phyloP scores from a whole-genome alignment of 2,888 invertebrate genomes.

The Cepaea hortensis region DNA sequence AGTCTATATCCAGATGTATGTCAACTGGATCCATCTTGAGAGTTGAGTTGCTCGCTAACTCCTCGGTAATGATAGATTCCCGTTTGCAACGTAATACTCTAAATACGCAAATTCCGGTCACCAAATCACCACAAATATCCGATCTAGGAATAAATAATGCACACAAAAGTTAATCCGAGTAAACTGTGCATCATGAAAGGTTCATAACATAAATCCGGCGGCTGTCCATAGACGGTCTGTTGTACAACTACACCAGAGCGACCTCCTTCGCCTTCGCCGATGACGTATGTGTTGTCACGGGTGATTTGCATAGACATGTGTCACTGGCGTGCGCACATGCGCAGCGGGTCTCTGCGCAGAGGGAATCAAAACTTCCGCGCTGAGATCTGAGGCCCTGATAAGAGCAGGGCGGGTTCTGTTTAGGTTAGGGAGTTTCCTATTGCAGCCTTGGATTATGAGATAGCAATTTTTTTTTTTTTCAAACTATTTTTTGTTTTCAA shows the following conservation, averaged over 20 bases:
- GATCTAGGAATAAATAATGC: constrained; percentile 8
- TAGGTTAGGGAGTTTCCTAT: too few species aligned
- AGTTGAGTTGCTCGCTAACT: not conserved
- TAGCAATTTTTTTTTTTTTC: too few species aligned
- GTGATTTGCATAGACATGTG: constrained; percentile 73
- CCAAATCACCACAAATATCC: constrained; percentile 4
- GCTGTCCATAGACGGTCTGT: not conserved
- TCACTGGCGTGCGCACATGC: constrained; percentile 59
- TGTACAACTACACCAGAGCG: constrained; percentile 35
- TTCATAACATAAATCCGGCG: not conserved
- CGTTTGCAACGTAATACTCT: not conserved
- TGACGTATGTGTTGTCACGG: constrained; percentile 74
- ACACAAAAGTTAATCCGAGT: constrained; percentile 4
- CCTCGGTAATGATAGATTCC: not conserved
- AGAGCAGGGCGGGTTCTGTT: too few species aligned
- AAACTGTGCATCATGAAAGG: not conserved
- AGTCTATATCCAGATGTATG: constrained; percentile 79
- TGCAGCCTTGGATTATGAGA: too few species aligned
- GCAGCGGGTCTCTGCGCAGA: constrained; percentile 62
- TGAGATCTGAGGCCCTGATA: too few species aligned
- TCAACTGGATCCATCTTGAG: constrained; percentile 78
- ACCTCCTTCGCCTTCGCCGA: constrained; percentile 44
- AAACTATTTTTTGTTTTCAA: too few species aligned
- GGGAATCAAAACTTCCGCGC: constrained; percentile 53
- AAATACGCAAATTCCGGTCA: not conserved